Percentiles rank a stretch among this genome's conserved stretches.
Evolutionary conservation across 2,888 invertebrate genomes (phyloP).

Genomic region (Andrena bicolor): DNA sequence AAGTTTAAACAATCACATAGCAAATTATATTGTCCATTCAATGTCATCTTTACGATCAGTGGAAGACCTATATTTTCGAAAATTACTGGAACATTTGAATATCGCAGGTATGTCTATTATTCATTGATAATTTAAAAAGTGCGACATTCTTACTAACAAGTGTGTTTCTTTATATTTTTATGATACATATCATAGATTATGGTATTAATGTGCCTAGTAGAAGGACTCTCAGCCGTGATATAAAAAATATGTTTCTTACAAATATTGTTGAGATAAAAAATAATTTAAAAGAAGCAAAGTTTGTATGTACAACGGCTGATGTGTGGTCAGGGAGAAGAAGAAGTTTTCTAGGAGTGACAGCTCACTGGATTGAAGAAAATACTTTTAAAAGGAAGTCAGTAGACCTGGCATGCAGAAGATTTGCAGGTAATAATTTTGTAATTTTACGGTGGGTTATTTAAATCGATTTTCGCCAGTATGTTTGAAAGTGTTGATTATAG

Average conservation of each 20-base stretch:
- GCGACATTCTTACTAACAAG: too few species aligned
- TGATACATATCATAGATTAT: not conserved
- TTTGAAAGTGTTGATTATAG: too few species aligned
- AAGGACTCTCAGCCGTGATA: not conserved
- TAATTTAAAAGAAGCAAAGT: not conserved
- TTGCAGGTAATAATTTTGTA: conserved; percentile 1
- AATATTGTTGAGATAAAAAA: not conserved
- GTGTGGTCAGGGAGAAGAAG: not conserved
- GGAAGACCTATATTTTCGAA: conserved; percentile 3
- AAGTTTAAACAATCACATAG: not conserved
- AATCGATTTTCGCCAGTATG: too few species aligned
- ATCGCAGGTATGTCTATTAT: not conserved
- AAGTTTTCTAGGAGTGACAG: conserved; percentile 7
- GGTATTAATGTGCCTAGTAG: not conserved
- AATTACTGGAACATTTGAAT: conserved; percentile 4
- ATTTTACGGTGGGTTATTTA: not conserved
- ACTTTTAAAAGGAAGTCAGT: conserved; percentile 8
- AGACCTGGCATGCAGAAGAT: conserved; percentile 3
- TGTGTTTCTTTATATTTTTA: too few species aligned
- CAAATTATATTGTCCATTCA: not conserved
- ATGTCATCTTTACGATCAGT: not conserved
- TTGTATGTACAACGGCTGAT: conserved; percentile 2
- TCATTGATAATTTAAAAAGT: not conserved
- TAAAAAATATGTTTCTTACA: not conserved
- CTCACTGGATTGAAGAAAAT: not conserved